Evolutionary conservation across 2,113 vertebrate species (phyloP).

Genomic region (Brachyhypopomus gauderio): DNA sequence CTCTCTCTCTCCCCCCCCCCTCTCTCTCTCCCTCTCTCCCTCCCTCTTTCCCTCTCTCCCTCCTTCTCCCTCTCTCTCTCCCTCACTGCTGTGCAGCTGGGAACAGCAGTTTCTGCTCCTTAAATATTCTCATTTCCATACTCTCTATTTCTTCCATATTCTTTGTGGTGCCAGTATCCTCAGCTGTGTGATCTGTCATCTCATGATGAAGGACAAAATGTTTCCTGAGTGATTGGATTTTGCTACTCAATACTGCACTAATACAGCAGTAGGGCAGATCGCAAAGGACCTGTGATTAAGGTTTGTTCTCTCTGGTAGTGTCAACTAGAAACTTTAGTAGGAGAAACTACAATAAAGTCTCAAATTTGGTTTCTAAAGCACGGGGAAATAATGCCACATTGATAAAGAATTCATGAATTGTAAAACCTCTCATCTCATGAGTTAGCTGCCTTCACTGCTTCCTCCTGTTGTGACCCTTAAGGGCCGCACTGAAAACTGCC

Average conservation of each 20-base stretch:
- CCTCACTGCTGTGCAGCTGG: not conserved
- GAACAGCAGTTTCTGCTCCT: conserved; percentile 26
- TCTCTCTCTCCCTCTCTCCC: not conserved
- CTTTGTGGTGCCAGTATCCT: conserved; percentile 2
- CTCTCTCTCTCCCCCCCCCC: not conserved
- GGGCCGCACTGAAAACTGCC: conserved; percentile 8
- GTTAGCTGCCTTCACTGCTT: not conserved
- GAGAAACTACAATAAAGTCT: not conserved
- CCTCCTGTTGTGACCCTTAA: conserved; percentile 22
- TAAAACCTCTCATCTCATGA: too few relatives aligned
- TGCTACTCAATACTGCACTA: not conserved
- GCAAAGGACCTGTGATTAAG: not conserved
- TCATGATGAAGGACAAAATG: not conserved
- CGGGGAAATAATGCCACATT: too few relatives aligned
- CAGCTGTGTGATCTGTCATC: conserved; percentile 21
- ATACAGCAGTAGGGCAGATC: not conserved
- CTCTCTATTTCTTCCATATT: not conserved
- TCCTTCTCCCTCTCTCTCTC: not conserved
- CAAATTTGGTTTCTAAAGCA: too few relatives aligned
- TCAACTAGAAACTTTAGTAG: not conserved
- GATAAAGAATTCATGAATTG: not conserved
- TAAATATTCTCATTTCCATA: conserved; percentile 16
- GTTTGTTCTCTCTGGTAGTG: not conserved
- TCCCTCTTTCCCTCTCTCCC: not conserved
- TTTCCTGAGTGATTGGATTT: not conserved